Evolutionary conservation across 1,140 invertebrate species (phyloP).

Genomic region (Apis laboriosa): DNA sequence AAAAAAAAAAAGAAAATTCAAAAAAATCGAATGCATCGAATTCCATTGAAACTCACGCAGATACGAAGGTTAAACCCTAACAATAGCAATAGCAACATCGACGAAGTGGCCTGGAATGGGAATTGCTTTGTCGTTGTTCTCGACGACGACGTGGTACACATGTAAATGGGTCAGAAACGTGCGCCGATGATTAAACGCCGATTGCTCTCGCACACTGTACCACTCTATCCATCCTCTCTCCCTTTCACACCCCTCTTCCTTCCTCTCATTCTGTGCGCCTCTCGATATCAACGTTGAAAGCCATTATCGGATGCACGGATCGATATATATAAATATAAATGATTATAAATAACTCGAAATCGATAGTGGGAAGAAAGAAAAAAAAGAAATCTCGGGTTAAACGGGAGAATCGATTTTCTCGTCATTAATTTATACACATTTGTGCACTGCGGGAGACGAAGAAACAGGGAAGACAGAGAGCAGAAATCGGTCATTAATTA

Average conservation of each 20-base stretch:
- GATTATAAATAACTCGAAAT: conserved; percentile 61
- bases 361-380: conserved; percentile 33
- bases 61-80: conserved; percentile 7
- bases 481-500: conserved; percentile 51
- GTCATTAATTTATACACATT: conserved; percentile 38
- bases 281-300: conserved; percentile 32
- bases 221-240: background rate
- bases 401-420: conserved; percentile 57
- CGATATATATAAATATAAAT: conserved; percentile 3
- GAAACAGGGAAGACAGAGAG: background rate
- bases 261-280: background rate
- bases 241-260: background rate
- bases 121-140: conserved; percentile 39
- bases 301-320: conserved; percentile 16
- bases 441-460: background rate
- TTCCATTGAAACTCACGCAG: background rate
- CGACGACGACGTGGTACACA: conserved; percentile 8
- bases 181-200: conserved; percentile 44
- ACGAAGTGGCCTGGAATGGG: conserved; percentile 23
- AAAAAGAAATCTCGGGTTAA: conserved; percentile 30
- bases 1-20: no score
- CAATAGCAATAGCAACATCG: conserved; percentile 4
- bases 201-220: conserved; percentile 18
- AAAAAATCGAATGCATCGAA: background rate
- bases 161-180: conserved; percentile 36